Percentiles rank a stretch among this genome's conserved stretches.
Conservation (phyloP, 2,113 vertebrate genomes). For the Indicator maculatus region DNA sequence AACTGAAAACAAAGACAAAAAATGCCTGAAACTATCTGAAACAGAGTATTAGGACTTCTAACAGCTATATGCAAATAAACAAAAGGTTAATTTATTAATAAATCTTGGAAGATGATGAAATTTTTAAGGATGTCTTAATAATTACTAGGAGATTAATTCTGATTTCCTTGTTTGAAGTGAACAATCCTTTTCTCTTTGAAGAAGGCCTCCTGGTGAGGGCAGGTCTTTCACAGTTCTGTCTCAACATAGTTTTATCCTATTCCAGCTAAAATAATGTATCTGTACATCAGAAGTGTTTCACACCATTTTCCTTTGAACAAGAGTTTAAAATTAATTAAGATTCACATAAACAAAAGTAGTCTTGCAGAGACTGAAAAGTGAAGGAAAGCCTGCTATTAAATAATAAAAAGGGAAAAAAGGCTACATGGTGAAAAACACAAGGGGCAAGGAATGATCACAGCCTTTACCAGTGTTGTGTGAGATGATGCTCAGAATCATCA, state of each 20-base stretch:
- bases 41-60: neutral
- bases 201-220: neutral
- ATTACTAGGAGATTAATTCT: neutral
- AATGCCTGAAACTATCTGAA: neutral
- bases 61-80: neutral
- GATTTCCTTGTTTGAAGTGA: neutral
- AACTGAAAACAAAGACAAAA: conserved; percentile 16
- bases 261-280: neutral
- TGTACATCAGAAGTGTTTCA: neutral
- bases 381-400: neutral
- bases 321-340: neutral
- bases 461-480: neutral
- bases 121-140: neutral
- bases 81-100: neutral
- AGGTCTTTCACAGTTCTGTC: neutral
- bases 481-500: neutral
- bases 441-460: neutral
- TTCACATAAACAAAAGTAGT: neutral
- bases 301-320: neutral
- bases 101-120: neutral
- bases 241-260: neutral
- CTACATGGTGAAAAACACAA: neutral
- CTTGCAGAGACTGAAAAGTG: neutral
- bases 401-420: neutral
- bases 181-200: neutral